These are phyloP conservation scores for Drosophila azteca DNA, from an alignment of 1,140 invertebrate species.

Conservation along the genomic window DNA sequence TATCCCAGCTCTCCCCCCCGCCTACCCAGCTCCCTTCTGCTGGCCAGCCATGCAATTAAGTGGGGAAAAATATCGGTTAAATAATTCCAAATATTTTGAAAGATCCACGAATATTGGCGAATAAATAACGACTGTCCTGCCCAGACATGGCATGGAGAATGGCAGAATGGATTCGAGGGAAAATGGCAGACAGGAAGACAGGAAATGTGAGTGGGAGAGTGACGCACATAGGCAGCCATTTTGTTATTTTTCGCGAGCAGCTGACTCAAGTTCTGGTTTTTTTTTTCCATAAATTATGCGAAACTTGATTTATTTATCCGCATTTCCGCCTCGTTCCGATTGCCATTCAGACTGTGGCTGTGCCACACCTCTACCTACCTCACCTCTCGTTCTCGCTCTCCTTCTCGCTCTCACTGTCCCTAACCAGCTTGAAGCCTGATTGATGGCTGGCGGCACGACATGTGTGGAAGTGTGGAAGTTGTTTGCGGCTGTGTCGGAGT, in stretches of 20 bases:
- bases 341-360: conserved; percentile 70
- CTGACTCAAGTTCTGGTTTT: not conserved
- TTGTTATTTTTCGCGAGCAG: conserved; percentile 36
- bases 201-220: conserved; percentile 5
- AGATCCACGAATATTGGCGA: conserved; percentile 27
- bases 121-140: conserved; percentile 33
- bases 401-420: not conserved
- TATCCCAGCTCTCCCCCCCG: too few species aligned
- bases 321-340: conserved; percentile 69
- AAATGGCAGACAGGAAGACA: not conserved
- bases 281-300: conserved; percentile 56
- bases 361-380: conserved; percentile 1
- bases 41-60: conserved; percentile 4
- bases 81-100: conserved; percentile 51
- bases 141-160: too few species aligned
- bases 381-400: not conserved
- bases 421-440: conserved; percentile 38
- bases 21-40: too few species aligned
- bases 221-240: conserved; percentile 53
- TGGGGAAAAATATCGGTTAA: conserved; percentile 17
- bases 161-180: not conserved
- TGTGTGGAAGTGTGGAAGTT: conserved; percentile 65
- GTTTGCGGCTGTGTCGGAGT: conserved; percentile 49
- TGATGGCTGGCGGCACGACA: conserved; percentile 67
- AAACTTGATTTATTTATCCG: conserved; percentile 64